Percentiles rank a stretch among this genome's conserved stretches.
These are phyloP conservation scores for Dysidea cf. avara DNA, from an alignment of 37 sponge, comb jelly and placozoan genomes.

Conservation along the genomic window DNA sequence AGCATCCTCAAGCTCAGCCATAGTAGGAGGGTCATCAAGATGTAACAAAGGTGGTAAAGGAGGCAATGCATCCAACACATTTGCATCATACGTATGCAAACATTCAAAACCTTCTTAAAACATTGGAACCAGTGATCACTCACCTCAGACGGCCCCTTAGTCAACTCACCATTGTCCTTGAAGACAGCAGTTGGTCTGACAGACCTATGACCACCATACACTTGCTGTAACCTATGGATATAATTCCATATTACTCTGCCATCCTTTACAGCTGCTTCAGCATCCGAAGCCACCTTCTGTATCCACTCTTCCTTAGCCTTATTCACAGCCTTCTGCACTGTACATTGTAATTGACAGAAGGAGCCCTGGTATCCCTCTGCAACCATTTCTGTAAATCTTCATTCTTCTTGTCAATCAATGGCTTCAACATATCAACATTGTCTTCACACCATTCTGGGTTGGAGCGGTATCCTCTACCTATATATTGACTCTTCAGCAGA, in stretches of 20 bases:
- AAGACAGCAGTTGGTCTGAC: too few species aligned
- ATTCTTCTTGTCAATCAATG: constrained; percentile 35
- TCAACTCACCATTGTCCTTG: too few species aligned
- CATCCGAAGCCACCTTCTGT: constrained; percentile 17
- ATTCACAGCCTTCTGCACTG: constrained; percentile 41
- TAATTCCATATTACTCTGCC: too few species aligned
- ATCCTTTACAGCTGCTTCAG: constrained; percentile 18
- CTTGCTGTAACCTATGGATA: too few species aligned
- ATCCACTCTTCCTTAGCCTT: too few species aligned
- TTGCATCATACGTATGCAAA: constrained; percentile 7
- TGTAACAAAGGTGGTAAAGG: too few species aligned
- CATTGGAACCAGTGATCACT: background rate
- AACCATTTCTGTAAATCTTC: constrained; percentile 5
- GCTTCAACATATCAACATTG: constrained; percentile 16
- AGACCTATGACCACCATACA: too few species aligned
- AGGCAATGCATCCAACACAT: too few species aligned
- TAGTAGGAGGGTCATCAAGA: constrained; percentile 32
- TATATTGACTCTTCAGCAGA: too few species aligned
- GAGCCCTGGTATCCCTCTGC: constrained; percentile 1
- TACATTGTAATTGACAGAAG: constrained; percentile 35
- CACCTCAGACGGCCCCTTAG: constrained; percentile 11
- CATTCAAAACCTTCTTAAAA: too few species aligned
- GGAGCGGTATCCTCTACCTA: too few species aligned
- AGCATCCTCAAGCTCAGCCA: constrained; percentile 11
- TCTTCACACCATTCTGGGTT: too few species aligned